Percentiles rank a stretch among this genome's conserved stretches.
Evolutionary conservation across 2,888 invertebrate genomes (phyloP).

Genomic region (Diarsia dahlii): DNA sequence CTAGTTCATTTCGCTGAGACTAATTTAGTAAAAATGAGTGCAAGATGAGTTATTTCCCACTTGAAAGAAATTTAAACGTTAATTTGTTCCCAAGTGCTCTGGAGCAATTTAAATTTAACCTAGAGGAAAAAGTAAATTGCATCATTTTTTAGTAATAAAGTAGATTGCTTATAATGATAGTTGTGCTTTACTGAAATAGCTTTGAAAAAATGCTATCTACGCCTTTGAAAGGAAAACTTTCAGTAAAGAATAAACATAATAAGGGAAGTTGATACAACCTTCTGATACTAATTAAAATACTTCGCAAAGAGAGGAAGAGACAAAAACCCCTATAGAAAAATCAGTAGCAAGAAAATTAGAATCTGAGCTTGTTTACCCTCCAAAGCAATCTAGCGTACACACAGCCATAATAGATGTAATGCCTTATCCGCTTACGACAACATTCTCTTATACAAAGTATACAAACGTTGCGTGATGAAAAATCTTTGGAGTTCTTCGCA

Average conservation of each 20-base stretch:
- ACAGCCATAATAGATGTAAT: slow-evolving; percentile 43
- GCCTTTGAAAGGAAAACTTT: background rate
- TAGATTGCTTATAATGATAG: background rate
- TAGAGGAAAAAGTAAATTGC: slow-evolving; percentile 23
- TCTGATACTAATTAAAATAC: slow-evolving; percentile 13
- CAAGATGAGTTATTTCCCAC: slow-evolving; percentile 56
- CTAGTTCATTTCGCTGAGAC: slow-evolving; percentile 70
- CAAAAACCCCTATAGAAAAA: slow-evolving; percentile 10
- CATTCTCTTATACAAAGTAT: slow-evolving; percentile 32
- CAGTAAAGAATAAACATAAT: background rate
- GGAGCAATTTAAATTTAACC: slow-evolving; percentile 38
- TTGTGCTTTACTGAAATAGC: slow-evolving; percentile 1
- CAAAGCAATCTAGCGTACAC: slow-evolving; percentile 31
- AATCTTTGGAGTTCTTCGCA: slow-evolving; percentile 57
- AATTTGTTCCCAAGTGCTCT: slow-evolving; percentile 51
- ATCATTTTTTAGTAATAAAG: slow-evolving; percentile 13
- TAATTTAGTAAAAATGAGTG: slow-evolving; percentile 68
- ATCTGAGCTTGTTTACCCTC: slow-evolving; percentile 22
- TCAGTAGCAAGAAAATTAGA: slow-evolving; percentile 26
- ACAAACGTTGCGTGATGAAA: slow-evolving; percentile 56
- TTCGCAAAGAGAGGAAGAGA: background rate
- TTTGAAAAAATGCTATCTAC: background rate
- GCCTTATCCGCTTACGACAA: slow-evolving; percentile 36
- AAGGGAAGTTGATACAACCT: background rate
- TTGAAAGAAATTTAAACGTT: slow-evolving; percentile 52